Evolutionary conservation across 1,140 invertebrate species (phyloP).

Genomic region (Phenacoccus solenopsis): DNA sequence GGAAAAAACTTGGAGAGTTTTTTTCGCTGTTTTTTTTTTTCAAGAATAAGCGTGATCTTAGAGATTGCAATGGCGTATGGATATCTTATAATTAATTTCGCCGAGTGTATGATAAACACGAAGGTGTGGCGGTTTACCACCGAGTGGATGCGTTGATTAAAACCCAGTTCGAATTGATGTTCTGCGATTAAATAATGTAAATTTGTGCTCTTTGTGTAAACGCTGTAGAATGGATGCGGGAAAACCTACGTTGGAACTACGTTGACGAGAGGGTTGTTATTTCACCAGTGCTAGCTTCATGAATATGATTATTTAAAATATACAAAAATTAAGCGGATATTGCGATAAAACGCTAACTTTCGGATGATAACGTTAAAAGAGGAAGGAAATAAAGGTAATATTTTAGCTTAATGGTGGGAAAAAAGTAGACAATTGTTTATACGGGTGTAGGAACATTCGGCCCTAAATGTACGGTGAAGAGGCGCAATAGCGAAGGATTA

Average conservation of each 20-base stretch:
- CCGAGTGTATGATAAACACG: not conserved
- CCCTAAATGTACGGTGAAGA: no score
- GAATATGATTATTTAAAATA: not conserved
- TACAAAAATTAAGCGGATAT: not conserved
- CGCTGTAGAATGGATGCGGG: not conserved
- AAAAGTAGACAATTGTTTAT: not conserved
- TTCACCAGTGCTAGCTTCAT: no score
- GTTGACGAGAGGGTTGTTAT: no score
- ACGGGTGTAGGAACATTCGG: not conserved
- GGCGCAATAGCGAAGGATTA: no score
- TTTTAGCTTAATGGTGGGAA: not conserved
- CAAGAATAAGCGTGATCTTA: not conserved
- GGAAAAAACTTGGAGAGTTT: not conserved
- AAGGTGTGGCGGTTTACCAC: not conserved
- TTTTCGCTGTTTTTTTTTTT: not conserved
- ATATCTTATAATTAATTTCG: no score
- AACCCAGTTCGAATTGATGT: not conserved
- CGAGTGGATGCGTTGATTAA: not conserved
- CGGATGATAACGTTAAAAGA: not conserved
- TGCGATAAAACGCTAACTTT: not conserved
- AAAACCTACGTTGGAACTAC: not conserved
- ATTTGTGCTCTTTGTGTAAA: not conserved
- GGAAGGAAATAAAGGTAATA: not conserved
- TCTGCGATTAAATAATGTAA: not conserved
- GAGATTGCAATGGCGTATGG: not conserved